A percentile compares a stretch with the other conserved stretches of the same genome.
Conservation (phyloP, 2,888 invertebrate genomes). For the Oligia strigilis region DNA sequence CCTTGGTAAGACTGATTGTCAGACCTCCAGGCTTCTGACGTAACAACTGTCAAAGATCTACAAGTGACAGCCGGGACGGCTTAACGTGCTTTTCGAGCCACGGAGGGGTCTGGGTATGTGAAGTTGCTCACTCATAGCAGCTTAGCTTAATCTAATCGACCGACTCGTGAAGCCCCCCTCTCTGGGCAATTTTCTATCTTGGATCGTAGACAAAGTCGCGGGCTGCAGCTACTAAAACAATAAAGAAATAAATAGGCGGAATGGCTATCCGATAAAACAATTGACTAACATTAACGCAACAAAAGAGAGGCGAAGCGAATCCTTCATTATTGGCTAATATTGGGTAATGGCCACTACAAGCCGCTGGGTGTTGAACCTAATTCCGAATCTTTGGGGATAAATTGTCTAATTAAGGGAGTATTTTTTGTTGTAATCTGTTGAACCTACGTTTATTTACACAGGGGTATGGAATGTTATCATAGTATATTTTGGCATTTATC, state of each 20-base stretch:
- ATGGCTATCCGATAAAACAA: constrained; percentile 28
- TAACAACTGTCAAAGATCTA: not conserved
- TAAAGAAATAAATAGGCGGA: constrained; percentile 17
- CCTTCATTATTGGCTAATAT: constrained; percentile 17
- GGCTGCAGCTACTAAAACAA: not conserved
- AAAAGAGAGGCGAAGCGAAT: not conserved
- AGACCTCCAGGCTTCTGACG: not conserved
- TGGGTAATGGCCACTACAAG: constrained; percentile 20
- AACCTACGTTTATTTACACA: not conserved
- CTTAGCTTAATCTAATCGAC: not conserved
- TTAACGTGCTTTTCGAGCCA: not conserved
- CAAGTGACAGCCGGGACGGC: not conserved
- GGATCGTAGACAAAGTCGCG: not conserved
- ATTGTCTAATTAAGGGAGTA: not conserved
- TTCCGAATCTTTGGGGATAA: constrained; percentile 17
- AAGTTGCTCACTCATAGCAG: not conserved
- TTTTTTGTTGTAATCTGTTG: not conserved
- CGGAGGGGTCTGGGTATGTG: not conserved
- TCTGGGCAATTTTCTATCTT: not conserved
- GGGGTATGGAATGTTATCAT: too few relatives aligned
- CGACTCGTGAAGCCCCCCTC: not conserved
- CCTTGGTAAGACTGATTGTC: not conserved
- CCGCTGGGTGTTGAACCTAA: constrained; percentile 5
- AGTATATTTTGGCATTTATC: too few relatives aligned
- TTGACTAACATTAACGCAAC: constrained; percentile 21